These are phyloP conservation scores for Chloroclysta siterata DNA, from an alignment of 2,888 invertebrate species.

Conservation along the genomic window DNA sequence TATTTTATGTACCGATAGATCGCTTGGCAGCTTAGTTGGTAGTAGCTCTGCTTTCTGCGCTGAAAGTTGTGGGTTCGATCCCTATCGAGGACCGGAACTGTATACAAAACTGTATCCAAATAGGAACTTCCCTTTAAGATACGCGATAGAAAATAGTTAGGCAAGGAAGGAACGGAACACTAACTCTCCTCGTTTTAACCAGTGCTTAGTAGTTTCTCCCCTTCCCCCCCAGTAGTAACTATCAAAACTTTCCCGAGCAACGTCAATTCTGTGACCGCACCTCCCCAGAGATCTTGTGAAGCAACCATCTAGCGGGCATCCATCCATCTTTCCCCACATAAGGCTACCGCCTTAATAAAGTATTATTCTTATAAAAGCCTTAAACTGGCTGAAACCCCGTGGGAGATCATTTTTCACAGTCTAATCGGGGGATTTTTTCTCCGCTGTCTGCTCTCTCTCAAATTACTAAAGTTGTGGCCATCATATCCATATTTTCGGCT, in stretches of 20 bases:
- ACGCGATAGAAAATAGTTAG: too few species aligned
- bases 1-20: too few species aligned
- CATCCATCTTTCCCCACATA: constrained; percentile 16
- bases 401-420: constrained; percentile 69
- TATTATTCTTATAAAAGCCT: constrained; percentile 35
- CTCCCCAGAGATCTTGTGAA: constrained; percentile 7
- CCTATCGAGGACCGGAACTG: too few species aligned
- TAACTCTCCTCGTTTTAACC: too few species aligned
- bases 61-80: too few species aligned
- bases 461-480: constrained; percentile 79
- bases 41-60: background rate
- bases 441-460: constrained; percentile 54
- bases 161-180: too few species aligned
- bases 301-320: background rate
- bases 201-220: too few species aligned
- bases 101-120: too few species aligned
- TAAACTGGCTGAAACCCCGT: constrained; percentile 56
- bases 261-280: background rate
- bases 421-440: constrained; percentile 74
- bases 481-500: constrained; percentile 80
- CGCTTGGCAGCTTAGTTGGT: background rate
- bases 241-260: background rate
- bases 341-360: constrained; percentile 36
- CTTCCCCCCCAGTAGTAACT: background rate
- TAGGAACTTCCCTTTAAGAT: too few species aligned